Evolutionary conservation across 2,797 vertebrate genomes (phyloP), one percentile per base, ranked within the genome.

Genomic region (Eurystomus glaucurus): DNA sequence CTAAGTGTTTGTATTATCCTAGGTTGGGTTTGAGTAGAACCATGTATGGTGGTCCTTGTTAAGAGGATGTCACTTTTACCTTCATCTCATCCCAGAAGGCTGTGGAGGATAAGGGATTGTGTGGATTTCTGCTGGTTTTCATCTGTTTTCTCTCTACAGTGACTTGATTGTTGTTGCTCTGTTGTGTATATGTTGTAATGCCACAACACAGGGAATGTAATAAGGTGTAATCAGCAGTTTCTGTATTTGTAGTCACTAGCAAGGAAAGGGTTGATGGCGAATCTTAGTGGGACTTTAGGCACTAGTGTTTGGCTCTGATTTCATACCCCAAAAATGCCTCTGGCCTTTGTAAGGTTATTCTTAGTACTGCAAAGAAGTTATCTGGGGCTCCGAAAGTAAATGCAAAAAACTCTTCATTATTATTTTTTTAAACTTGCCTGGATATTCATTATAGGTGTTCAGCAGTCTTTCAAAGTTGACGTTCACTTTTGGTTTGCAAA

Each of bases 1-100:
- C 14, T 18, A 52, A 69, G 23, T 26, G 33, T 33, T 64, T 11
- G 11, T 57, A 11, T 64, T 37, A 2, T 23, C 23, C 45, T 23
- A 3, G 26, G 31, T 39, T 90, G 78, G 31, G 9, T 46, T 85
- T 25, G 78, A 60, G 54, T 10, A 61, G 77, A 58, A 64, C 74
- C 1, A 0, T 2, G 26, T 72, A 48, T 80, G 76, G 14, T 55
- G 26, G 9, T 46, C 60, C 1, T 0, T 39, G 15, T 48, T 33
- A 50, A 3, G 20, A 52, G 66, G 29, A 13, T 25, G 25, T 69
- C 29, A 81, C 17, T 70, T 29, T 21, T 74, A 54, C 41, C 10
- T 20, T 74, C 14, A 1, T 62, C 55, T 55, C 51, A 43, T 22
- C 60, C 18, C 55, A 25, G 18, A 52, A 14, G 43, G 28, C 65